Conservation (phyloP, 2,888 invertebrate genomes). For the Tineola bisselliella region DNA sequence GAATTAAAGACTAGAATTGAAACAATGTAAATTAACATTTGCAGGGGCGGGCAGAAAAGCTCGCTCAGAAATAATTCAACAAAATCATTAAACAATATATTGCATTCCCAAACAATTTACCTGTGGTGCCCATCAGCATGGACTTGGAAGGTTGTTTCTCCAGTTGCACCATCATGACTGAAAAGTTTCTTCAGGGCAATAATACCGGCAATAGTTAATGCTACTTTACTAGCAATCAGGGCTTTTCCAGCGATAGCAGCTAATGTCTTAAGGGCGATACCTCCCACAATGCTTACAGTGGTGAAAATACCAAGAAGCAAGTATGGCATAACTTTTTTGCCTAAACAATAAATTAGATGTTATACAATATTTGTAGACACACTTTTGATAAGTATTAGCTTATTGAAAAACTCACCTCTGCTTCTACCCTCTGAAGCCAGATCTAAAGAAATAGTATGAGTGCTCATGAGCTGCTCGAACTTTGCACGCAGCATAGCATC, state of each 20-base stretch:
- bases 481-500: conserved; percentile 60
- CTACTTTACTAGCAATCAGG: conserved; percentile 77
- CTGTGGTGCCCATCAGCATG: conserved; percentile 75
- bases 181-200: conserved; percentile 78
- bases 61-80: neutral
- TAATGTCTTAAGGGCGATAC: conserved; percentile 74
- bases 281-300: conserved; percentile 75
- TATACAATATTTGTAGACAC: no score
- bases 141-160: conserved; percentile 74
- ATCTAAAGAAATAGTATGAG: conserved; percentile 73
- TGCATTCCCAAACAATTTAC: conserved; percentile 26
- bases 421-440: conserved; percentile 64
- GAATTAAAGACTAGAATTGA: conserved; percentile 67
- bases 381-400: no score
- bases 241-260: conserved; percentile 78
- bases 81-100: neutral
- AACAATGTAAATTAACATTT: conserved; percentile 36
- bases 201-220: conserved; percentile 76
- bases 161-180: conserved; percentile 70
- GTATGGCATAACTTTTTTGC: conserved; percentile 68
- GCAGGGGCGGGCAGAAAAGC: neutral
- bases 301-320: conserved; percentile 70
- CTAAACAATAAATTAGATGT: conserved; percentile 24
- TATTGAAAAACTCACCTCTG: conserved; percentile 49
- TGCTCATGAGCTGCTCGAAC: conserved; percentile 70